Conservation (phyloP, 2,113 vertebrate genomes). For the Phainopepla nitens region DNA sequence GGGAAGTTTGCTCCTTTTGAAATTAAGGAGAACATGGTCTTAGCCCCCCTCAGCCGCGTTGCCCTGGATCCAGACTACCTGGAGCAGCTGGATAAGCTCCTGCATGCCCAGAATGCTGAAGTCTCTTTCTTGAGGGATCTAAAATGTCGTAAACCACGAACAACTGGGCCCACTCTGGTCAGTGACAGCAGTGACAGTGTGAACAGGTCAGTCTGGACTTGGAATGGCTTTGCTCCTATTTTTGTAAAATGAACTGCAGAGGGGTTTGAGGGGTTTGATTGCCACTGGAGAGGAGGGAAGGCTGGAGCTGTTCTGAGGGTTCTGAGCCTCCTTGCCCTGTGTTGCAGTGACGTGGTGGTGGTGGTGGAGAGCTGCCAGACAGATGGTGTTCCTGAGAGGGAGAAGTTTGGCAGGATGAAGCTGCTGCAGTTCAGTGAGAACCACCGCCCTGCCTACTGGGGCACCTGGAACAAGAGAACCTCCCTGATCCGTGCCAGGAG, state of each 20-base stretch:
- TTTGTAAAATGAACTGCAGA: accelerated
- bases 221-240: accelerated
- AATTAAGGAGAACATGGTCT: constrained; percentile 91
- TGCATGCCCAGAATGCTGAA: constrained; percentile 64
- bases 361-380: constrained; percentile 73
- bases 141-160: constrained; percentile 72
- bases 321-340: neutral
- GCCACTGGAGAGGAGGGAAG: accelerated
- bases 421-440: constrained; percentile 92
- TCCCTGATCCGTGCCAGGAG: constrained; percentile 74
- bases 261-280: neutral
- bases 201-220: constrained; percentile 60
- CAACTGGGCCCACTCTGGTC: constrained; percentile 76
- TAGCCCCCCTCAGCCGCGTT: constrained; percentile 85
- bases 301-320: neutral
- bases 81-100: constrained; percentile 80
- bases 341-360: constrained; percentile 73
- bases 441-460: constrained; percentile 96
- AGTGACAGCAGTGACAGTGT: neutral
- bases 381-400: constrained; percentile 73
- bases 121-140: constrained; percentile 80
- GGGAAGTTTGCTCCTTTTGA: constrained; percentile 98
- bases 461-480: constrained; percentile 90
- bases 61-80: constrained; percentile 75
- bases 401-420: constrained; percentile 87